Conservation (phyloP, 2,113 vertebrate genomes). For the Tympanuchus pallidicinctus region DNA sequence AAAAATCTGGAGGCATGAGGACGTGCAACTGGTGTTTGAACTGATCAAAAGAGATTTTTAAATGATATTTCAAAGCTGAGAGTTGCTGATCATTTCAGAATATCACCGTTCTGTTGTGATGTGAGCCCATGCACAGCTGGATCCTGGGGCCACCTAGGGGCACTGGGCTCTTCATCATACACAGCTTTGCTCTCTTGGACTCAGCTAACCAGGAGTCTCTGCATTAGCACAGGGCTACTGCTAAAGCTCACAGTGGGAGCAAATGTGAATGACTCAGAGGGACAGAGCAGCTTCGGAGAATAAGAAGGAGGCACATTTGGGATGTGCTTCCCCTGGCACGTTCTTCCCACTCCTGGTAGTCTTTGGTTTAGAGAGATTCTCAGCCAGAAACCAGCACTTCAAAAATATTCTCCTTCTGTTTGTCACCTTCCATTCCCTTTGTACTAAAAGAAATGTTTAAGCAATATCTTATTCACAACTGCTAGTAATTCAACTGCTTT, state of each 20-base stretch:
- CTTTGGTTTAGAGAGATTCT: background rate
- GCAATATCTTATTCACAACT: background rate
- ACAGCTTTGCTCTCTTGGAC: background rate
- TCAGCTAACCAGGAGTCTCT: background rate
- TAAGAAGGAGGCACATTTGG: background rate
- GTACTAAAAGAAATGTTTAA: background rate
- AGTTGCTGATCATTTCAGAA: background rate
- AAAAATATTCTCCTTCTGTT: background rate
- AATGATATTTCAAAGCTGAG: background rate
- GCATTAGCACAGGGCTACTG: background rate
- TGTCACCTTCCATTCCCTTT: background rate
- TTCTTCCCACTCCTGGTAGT: background rate
- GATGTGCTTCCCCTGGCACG: background rate
- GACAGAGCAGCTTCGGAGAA: background rate
- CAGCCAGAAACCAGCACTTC: background rate
- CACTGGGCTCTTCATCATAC: background rate
- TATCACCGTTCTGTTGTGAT: accelerated
- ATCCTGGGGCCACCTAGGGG: background rate
- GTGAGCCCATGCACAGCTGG: background rate
- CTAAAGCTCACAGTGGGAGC: background rate
- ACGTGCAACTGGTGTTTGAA: background rate
- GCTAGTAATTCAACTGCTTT: conserved; percentile 44
- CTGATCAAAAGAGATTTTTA: background rate
- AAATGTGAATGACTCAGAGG: background rate
- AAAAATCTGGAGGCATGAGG: background rate